Evolutionary conservation across 2,888 invertebrate genomes (phyloP), one percentile per base, ranked within the genome.

Genomic region (Rhagonycha lutea): DNA sequence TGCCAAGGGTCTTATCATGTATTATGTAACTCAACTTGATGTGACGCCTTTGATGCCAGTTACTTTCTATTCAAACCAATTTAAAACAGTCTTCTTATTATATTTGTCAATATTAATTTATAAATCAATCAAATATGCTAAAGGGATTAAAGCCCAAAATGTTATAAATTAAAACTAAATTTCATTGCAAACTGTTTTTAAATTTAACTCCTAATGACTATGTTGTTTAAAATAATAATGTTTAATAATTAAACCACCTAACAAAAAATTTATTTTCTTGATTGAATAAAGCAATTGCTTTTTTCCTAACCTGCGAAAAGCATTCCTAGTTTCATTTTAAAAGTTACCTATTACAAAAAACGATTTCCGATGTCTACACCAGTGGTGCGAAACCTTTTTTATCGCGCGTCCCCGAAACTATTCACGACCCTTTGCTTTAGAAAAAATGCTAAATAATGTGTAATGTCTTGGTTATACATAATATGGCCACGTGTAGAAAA

Each of bases 1-100:
- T 83, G 84, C 83, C 83, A 83, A 82, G 82, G 83, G 84, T 83
- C 83, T 83, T 84, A 83, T 84, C 84, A 82, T 84, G 83, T 83
- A 84, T 84, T 85, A 84, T 84, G 83, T 83, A 84, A 83, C 82
- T 83, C 84, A 84, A 85, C 83, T 84, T 84, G 84, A 83, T 82
- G 84, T 84, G 84, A 83, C 84, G 83, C 83, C 81, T 83, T 84
- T 80, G 80, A 79, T 81, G 79, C 80, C 77, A 71, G 79, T 79
- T 81, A 79, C 77, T 74, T 80, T 77, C 78, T 73, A 79, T 78
- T 80, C 77, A 74, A 68, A 71, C 67, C 68, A 68, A 72, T 74
- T 77, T 77, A 77, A 77, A 77, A 75, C 72, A 75, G 69, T 70
- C 69, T 72, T 65, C 47, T 68, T 62, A 71, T 75, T 72, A 68